Conservation (phyloP, 1,140 invertebrate genomes). For the Panulirus ornatus region DNA sequence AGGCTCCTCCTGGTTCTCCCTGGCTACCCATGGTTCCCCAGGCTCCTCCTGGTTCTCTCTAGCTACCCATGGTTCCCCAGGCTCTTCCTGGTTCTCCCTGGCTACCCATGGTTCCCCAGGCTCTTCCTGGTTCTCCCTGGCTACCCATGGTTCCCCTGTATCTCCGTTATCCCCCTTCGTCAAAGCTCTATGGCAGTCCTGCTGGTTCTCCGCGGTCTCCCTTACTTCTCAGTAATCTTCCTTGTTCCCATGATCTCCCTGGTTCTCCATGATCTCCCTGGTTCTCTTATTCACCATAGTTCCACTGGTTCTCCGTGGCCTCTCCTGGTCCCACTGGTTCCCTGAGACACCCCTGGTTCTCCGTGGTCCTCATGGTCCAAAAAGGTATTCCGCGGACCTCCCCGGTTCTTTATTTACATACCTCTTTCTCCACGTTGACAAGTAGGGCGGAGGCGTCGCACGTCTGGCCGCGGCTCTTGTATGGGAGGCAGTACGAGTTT, state of each 20-base stretch:
- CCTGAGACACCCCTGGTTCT: background rate
- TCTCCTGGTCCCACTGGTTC: background rate
- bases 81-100: background rate
- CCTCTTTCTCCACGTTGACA: conserved; percentile 50
- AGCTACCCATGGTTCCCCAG: no score
- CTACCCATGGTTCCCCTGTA: no score
- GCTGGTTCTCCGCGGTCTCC: background rate
- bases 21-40: no score
- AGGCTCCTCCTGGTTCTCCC: background rate
- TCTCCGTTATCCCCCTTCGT: no score
- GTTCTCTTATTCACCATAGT: no score
- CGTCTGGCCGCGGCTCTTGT: conserved; percentile 34
- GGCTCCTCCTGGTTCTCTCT: no score
- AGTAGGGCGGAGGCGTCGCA: conserved; percentile 41
- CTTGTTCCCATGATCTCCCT: background rate
- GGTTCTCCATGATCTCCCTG: no score
- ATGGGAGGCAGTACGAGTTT: conserved; percentile 52
- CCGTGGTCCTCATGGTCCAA: no score
- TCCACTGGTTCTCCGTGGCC: background rate
- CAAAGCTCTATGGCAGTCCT: no score
- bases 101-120: background rate
- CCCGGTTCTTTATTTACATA: background rate
- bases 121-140: background rate
- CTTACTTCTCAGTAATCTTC: background rate
- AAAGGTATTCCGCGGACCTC: no score